Evolutionary conservation across 2,797 vertebrate genomes (phyloP).

Genomic region (Anniella stebbinsi): DNA sequence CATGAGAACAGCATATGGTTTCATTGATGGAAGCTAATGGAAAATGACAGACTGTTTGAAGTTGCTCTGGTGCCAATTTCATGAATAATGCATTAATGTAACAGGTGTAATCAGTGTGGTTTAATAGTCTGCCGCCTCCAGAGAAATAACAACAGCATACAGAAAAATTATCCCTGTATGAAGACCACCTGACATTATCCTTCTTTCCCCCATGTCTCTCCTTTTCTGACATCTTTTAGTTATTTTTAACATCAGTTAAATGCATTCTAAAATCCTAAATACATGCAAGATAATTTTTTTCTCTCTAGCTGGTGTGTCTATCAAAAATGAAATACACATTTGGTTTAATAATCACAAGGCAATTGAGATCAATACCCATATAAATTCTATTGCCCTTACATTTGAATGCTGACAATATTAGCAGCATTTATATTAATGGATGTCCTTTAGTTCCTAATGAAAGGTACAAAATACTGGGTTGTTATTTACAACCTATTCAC

Average conservation of each 20-base stretch:
- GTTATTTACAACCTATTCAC: neutral
- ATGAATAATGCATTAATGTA: constrained; percentile 89
- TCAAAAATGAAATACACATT: constrained; percentile 3
- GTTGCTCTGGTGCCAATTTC: constrained; percentile 79
- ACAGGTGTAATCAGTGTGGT: constrained; percentile 86
- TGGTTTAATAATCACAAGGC: constrained; percentile 6
- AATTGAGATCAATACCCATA: constrained; percentile 3
- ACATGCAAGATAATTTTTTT: constrained; percentile 1
- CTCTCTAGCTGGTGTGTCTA: neutral
- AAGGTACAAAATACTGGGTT: neutral
- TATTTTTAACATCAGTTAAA: constrained; percentile 39
- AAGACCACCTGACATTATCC: constrained; percentile 41
- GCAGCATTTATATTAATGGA: neutral
- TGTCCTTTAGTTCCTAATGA: neutral
- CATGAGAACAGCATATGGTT: constrained; percentile 81
- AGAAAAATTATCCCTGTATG: constrained; percentile 70
- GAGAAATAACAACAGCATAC: constrained; percentile 77
- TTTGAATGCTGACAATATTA: constrained; percentile 6
- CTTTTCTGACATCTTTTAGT: constrained; percentile 24
- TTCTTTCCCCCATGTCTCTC: constrained; percentile 23
- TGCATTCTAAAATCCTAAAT: constrained; percentile 20
- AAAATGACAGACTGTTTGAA: constrained; percentile 89
- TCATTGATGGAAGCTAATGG: constrained; percentile 87
- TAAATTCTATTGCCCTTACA: neutral
- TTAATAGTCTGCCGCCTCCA: constrained; percentile 81